These are phyloP conservation scores for Sitobion miscanthi DNA, from an alignment of 1,140 invertebrate species.

Conservation along the genomic window DNA sequence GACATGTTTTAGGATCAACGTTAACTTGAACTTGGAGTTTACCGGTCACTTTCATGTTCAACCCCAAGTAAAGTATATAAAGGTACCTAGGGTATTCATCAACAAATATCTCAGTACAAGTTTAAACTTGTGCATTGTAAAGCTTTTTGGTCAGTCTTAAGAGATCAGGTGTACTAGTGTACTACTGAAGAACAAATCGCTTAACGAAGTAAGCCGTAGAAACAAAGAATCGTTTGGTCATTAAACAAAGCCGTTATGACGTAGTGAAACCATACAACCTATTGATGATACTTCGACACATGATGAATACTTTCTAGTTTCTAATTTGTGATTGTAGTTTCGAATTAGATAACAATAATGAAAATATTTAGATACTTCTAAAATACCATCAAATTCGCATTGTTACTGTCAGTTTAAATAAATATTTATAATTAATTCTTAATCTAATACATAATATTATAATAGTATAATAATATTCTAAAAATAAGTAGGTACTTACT, in stretches of 20 bases:
- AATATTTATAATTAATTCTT: neutral
- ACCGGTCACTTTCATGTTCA: neutral
- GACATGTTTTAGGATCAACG: neutral
- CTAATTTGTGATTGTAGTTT: neutral
- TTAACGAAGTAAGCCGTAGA: neutral
- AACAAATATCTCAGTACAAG: neutral
- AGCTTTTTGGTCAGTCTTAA: neutral
- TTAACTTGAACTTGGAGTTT: neutral
- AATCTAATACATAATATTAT: neutral
- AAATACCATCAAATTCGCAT: neutral
- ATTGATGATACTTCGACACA: neutral
- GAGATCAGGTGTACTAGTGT: neutral
- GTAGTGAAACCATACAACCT: neutral
- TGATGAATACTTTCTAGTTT: neutral
- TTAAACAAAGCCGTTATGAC: neutral
- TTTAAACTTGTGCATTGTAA: neutral
- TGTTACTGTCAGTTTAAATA: neutral
- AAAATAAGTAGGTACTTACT: neutral
- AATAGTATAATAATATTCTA: neutral
- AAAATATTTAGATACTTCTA: neutral
- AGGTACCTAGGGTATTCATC: neutral
- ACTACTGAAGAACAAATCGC: neutral
- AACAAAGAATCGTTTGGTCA: neutral
- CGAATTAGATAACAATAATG: neutral
- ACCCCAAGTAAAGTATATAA: neutral